Conservation (phyloP, 2,888 invertebrate genomes). For the Caenorhabditis plicata region DNA sequence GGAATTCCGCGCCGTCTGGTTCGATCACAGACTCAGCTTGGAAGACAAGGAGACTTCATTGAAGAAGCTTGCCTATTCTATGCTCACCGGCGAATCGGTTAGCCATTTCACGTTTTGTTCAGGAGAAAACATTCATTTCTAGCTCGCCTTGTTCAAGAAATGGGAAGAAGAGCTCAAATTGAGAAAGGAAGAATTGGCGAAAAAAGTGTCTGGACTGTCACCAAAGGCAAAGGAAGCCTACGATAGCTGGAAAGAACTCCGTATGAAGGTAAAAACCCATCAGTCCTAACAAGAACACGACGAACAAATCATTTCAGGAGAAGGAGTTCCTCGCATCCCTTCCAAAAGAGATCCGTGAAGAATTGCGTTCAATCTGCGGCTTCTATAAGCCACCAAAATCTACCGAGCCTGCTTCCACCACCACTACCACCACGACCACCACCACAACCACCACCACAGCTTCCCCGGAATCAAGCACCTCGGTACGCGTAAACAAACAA, state of each 20-base stretch:
- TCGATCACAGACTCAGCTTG: conserved; percentile 51
- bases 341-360: conserved; percentile 54
- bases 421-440: conserved; percentile 18
- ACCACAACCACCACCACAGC: conserved; percentile 12
- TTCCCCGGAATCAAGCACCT: no score
- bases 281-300: background rate
- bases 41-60: conserved; percentile 58
- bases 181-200: conserved; percentile 49
- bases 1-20: conserved; percentile 60
- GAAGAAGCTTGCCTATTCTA: conserved; percentile 56
- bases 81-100: conserved; percentile 57
- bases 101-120: conserved; percentile 2
- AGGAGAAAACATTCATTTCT: conserved; percentile 8
- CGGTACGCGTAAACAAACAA: no score
- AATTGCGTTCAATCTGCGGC: conserved; percentile 46
- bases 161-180: conserved; percentile 58
- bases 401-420: conserved; percentile 9
- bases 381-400: background rate
- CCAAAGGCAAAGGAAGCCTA: conserved; percentile 57
- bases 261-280: conserved; percentile 43
- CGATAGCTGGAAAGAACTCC: conserved; percentile 56
- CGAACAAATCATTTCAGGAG: conserved; percentile 33
- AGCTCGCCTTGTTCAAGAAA: conserved; percentile 60
- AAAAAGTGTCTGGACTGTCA: conserved; percentile 50
- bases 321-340: conserved; percentile 51